Conservation (phyloP, 1,140 invertebrate species). For the Cydia strobilella region DNA sequence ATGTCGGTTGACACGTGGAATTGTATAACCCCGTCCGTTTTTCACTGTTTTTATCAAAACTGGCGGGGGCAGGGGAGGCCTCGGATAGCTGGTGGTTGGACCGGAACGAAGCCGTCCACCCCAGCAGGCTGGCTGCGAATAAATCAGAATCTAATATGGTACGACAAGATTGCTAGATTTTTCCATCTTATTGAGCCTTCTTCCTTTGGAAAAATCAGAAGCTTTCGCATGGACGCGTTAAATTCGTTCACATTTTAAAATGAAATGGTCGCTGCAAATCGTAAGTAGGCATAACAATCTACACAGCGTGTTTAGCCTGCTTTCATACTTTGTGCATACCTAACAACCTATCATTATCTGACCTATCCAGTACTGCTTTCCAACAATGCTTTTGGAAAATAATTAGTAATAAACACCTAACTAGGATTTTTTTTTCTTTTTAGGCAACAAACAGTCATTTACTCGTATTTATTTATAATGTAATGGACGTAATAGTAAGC, state of each 20-base stretch:
- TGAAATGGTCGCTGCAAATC: neutral
- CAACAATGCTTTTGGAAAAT: no score
- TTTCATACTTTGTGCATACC: no score
- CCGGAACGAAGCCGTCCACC: constrained; percentile 61
- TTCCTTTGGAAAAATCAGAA: constrained; percentile 45
- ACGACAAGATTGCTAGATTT: constrained; percentile 70
- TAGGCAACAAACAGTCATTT: no score
- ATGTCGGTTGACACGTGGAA: constrained; percentile 54
- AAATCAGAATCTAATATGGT: constrained; percentile 76
- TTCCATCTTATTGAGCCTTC: constrained; percentile 73
- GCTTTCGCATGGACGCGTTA: neutral
- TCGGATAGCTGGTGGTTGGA: constrained; percentile 49
- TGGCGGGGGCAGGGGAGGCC: constrained; percentile 49
- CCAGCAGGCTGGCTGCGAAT: constrained; percentile 58
- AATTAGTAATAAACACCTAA: no score
- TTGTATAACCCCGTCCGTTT: constrained; percentile 47
- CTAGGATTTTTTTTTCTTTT: no score
- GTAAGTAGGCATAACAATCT: neutral
- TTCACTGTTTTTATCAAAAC: constrained; percentile 35
- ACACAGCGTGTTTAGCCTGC: no score
- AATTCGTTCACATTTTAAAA: neutral
- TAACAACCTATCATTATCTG: no score
- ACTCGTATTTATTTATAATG: no score
- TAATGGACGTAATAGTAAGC: no score
- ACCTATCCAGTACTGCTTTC: no score